These are phyloP conservation scores for Rhorus exstirpatorius DNA, from an alignment of 2,888 invertebrate species.

Conservation along the genomic window DNA sequence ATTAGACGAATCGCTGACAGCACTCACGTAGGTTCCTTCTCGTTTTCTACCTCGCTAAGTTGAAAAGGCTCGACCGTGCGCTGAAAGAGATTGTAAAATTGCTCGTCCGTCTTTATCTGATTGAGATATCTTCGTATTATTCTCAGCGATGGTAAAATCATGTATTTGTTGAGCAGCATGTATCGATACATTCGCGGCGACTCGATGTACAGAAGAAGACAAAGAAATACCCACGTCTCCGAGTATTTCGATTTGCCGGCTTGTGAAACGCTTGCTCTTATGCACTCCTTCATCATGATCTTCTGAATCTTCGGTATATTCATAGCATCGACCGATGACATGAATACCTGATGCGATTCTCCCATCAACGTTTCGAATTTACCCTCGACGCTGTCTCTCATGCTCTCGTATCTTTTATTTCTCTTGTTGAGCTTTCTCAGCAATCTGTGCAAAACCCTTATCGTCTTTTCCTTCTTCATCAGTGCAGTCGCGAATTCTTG, in stretches of 20 bases:
- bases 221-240: slow-evolving; percentile 79
- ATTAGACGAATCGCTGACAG: neutral
- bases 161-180: slow-evolving; percentile 76
- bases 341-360: slow-evolving; percentile 59
- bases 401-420: slow-evolving; percentile 67
- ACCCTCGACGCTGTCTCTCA: slow-evolving; percentile 64
- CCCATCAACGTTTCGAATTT: slow-evolving; percentile 60
- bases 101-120: slow-evolving; percentile 77
- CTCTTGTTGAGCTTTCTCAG: slow-evolving; percentile 70
- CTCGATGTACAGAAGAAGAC: slow-evolving; percentile 77
- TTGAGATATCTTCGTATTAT: slow-evolving; percentile 76
- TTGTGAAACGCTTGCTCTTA: slow-evolving; percentile 72
- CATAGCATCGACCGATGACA: slow-evolving; percentile 70
- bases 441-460: slow-evolving; percentile 70
- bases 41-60: slow-evolving; percentile 65
- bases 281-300: slow-evolving; percentile 78
- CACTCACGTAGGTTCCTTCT: slow-evolving; percentile 69
- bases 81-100: slow-evolving; percentile 78
- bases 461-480: slow-evolving; percentile 71
- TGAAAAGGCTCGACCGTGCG: slow-evolving; percentile 77
- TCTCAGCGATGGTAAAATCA: slow-evolving; percentile 76
- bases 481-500: slow-evolving; percentile 60
- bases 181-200: slow-evolving; percentile 78
- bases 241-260: slow-evolving; percentile 73
- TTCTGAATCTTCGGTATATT: slow-evolving; percentile 79